Evolutionary conservation across 2,888 invertebrate genomes (phyloP).

Genomic region (Protodeltote pygarga): DNA sequence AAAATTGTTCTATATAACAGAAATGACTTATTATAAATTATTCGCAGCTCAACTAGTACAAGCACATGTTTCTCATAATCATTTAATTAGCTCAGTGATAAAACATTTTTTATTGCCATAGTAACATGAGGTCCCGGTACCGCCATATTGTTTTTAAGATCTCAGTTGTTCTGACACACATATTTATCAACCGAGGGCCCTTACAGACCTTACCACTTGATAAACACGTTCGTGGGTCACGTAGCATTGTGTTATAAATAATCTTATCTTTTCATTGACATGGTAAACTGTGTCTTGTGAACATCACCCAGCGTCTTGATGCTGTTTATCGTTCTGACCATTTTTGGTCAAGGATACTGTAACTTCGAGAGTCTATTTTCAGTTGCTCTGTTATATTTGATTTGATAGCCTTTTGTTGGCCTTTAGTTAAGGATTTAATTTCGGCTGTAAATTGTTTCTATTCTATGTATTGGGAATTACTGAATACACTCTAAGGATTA

Average conservation of each 20-base stretch:
- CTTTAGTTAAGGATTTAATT: no score
- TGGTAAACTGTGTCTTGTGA: slow-evolving; percentile 57
- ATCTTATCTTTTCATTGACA: slow-evolving; percentile 69
- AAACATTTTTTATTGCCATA: slow-evolving; percentile 24
- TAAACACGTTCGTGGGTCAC: slow-evolving; percentile 67
- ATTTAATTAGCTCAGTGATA: slow-evolving; percentile 4
- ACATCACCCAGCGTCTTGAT: slow-evolving; percentile 8
- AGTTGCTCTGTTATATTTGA: slow-evolving; percentile 1
- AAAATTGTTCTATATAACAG: no score
- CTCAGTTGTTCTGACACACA: slow-evolving; percentile 43
- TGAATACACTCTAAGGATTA: no score
- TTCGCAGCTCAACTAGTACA: no score
- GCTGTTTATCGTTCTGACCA: slow-evolving; percentile 14
- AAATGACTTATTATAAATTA: no score
- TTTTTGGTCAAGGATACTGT: slow-evolving; percentile 39
- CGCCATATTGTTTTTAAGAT: slow-evolving; percentile 43
- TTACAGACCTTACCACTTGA: slow-evolving; percentile 65
- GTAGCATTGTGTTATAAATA: slow-evolving; percentile 63
- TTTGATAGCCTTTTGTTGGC: not conserved
- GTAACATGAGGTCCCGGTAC: slow-evolving; percentile 4
- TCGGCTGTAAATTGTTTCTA: no score
- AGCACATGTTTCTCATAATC: slow-evolving; percentile 3
- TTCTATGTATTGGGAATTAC: no score
- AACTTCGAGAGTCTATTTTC: slow-evolving; percentile 6
- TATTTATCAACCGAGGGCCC: slow-evolving; percentile 57